phyloP scores from a whole-genome alignment of 1,140 invertebrate species.

The Euura saliciscinereae region DNA sequence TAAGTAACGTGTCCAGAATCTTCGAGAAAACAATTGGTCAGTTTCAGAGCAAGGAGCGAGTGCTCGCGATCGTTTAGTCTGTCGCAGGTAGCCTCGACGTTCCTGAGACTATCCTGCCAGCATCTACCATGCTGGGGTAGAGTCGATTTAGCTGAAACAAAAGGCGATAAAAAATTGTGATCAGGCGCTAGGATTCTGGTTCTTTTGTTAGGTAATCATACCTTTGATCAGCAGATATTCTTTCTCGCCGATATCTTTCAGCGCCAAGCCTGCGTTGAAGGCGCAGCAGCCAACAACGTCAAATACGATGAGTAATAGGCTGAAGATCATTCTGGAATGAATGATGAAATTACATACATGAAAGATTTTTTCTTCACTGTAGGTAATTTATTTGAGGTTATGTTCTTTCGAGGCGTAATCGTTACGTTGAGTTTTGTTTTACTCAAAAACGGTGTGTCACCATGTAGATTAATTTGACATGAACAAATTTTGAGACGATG shows the following conservation, averaged over 20 bases:
- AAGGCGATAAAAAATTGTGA: slow-evolving; percentile 16
- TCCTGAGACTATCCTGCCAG: slow-evolving; percentile 65
- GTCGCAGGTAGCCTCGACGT: slow-evolving; percentile 64
- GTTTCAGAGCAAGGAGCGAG: slow-evolving; percentile 65
- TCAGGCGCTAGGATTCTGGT: too few relatives aligned
- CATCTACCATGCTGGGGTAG: slow-evolving; percentile 67
- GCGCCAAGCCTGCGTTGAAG: slow-evolving; percentile 25
- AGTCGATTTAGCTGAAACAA: slow-evolving; percentile 41
- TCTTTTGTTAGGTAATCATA: slow-evolving; percentile 10
- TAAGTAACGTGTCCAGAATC: slow-evolving; percentile 64
- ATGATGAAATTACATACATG: too few relatives aligned
- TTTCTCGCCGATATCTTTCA: slow-evolving; percentile 45
- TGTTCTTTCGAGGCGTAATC: too few relatives aligned
- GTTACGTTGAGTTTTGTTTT: too few relatives aligned
- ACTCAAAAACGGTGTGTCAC: too few relatives aligned
- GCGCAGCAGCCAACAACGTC: slow-evolving; percentile 12
- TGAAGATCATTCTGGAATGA: not conserved
- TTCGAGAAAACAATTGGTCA: slow-evolving; percentile 72
- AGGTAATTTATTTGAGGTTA: too few relatives aligned
- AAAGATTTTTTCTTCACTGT: too few relatives aligned
- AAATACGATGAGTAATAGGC: not conserved
- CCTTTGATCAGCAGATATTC: slow-evolving; percentile 40
- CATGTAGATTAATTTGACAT: too few relatives aligned
- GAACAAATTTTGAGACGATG: too few relatives aligned
- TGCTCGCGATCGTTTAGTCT: slow-evolving; percentile 67